Evolutionary conservation across 1,140 invertebrate species (phyloP), one percentile per base, ranked within the genome.

Genomic region (Bombus confusus): DNA sequence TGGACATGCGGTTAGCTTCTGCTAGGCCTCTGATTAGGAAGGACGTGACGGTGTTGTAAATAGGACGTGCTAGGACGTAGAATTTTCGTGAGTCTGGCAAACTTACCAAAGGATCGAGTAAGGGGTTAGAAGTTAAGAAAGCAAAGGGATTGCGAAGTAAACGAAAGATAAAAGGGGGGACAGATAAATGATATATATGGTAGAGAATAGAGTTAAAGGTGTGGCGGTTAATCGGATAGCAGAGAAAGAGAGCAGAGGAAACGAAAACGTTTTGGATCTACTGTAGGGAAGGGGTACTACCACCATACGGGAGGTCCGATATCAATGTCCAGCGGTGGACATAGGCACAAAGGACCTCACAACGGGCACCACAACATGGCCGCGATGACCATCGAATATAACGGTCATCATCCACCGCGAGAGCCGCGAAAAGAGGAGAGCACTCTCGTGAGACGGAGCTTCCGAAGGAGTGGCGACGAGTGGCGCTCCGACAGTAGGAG

Each of bases 361-460:
- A 94, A 94, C 88, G 95, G 94, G 90, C 93, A 93, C 59, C 95
- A 95, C 93, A 94, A 94, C 92, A 95, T 93, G 90, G 95, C 95
- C 84, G 94, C 95, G 89, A 94, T 95, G 93, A 96, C 95, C 94
- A 96, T 96, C 95, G 96, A 96, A 64, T 96, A 96, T 95, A 96
- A 96, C 95, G 94, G 95, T 95, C 95, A 95, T 86, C 93, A 96
- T 95, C 95, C 95, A 95, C 94, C 95, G 93, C 93, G 94, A 95
- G 95, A 95, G 93, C 93, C 93, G 93, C 92, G 96, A 95, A 94
- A 94, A 93, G 94, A 95, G 92, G 95, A 93, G 92, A 95, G 88
- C 94, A 94, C 91, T 41, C 92, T 94, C 86, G 93, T 94, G 80
- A 93, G 93, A 91, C 92, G 93, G 89, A 95, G 94, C 89, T 95